Percentiles rank a stretch among this genome's conserved stretches.
These are phyloP conservation scores for Eilema caniola DNA, from an alignment of 2,888 invertebrate genomes.

Conservation along the genomic window DNA sequence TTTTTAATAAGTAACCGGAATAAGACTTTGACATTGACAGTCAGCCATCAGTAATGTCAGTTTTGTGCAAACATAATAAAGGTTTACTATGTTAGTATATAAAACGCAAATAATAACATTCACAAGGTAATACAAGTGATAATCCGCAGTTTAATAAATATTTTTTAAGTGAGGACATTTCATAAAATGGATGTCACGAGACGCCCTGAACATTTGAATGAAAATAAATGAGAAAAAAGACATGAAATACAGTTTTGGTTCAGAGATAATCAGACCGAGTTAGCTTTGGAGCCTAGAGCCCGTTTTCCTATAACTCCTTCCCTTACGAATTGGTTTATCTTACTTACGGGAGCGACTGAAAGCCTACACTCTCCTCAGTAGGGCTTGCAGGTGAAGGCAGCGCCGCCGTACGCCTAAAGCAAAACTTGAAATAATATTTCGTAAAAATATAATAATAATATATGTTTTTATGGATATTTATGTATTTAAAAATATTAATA, in stretches of 20 bases:
- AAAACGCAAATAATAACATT: slow-evolving; percentile 60
- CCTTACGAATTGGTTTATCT: too few relatives aligned
- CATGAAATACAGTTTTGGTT: too few relatives aligned
- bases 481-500: too few relatives aligned
- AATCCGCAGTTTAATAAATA: slow-evolving; percentile 33
- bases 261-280: neutral
- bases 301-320: too few relatives aligned
- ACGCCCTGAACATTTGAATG: neutral
- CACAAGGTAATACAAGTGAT: slow-evolving; percentile 54
- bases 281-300: neutral
- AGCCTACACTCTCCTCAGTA: too few relatives aligned
- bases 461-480: too few relatives aligned
- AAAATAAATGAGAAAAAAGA: too few relatives aligned
- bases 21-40: slow-evolving; percentile 44
- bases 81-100: slow-evolving; percentile 51
- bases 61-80: slow-evolving; percentile 52
- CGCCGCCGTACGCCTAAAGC: too few relatives aligned
- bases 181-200: neutral
- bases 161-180: neutral
- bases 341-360: too few relatives aligned
- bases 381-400: too few relatives aligned
- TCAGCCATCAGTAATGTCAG: slow-evolving; percentile 58
- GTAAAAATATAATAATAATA: too few relatives aligned
- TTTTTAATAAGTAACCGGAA: slow-evolving; percentile 20
- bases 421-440: too few relatives aligned